These are phyloP conservation scores for Listronotus bonariensis DNA, from an alignment of 1,140 invertebrate genomes.

Conservation along the genomic window DNA sequence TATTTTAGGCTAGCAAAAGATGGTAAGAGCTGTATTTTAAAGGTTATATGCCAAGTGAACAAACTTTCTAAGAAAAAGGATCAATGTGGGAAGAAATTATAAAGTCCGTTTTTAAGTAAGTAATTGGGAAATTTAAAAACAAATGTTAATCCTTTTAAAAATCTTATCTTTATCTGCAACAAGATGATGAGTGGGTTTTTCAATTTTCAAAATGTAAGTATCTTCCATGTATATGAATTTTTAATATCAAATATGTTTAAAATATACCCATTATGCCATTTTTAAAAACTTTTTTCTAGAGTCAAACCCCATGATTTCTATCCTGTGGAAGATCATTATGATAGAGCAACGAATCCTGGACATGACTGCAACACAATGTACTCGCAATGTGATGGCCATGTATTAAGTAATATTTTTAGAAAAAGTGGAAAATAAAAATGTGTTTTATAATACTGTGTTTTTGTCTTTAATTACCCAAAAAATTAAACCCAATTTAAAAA, in stretches of 20 bases:
- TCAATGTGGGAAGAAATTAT: conserved; percentile 61
- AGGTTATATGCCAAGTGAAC: conserved; percentile 59
- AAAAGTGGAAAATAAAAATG: conserved; percentile 12
- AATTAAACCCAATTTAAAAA: too few species aligned
- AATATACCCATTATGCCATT: too few species aligned
- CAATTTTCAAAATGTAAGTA: too few species aligned
- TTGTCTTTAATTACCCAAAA: too few species aligned
- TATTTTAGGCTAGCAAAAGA: conserved; percentile 34
- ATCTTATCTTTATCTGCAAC: too few species aligned
- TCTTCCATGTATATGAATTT: too few species aligned
- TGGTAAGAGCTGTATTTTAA: conserved; percentile 61
- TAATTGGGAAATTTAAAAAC: too few species aligned
- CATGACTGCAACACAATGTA: conserved; percentile 57
- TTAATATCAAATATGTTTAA: too few species aligned
- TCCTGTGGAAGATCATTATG: conserved; percentile 47
- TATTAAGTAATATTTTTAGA: conserved; percentile 23
- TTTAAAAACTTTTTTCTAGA: conserved; percentile 46
- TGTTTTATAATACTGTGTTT: too few species aligned
- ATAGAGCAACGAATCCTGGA: conserved; percentile 42
- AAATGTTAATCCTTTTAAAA: too few species aligned
- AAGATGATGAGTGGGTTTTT: too few species aligned
- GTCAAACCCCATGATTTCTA: conserved; percentile 42
- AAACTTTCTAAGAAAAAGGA: conserved; percentile 45
- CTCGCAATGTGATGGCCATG: conserved; percentile 55
- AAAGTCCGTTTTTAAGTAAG: conserved; percentile 61